phyloP scores from a whole-genome alignment of 1,140 invertebrate genomes.

The Drosophila nannoptera region DNA sequence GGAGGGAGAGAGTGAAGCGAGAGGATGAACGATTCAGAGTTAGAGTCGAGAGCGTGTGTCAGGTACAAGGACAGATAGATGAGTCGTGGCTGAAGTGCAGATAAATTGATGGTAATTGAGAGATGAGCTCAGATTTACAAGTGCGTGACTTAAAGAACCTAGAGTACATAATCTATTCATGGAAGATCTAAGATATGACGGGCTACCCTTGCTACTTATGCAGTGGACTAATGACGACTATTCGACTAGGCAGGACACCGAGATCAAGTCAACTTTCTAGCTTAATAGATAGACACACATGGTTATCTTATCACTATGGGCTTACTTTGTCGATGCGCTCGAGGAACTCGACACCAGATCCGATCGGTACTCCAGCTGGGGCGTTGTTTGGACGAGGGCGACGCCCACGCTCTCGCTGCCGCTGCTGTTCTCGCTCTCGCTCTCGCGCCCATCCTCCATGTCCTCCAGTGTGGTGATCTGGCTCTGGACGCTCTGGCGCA shows the following conservation, averaged over 20 bases:
- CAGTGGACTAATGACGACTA: neutral
- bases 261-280: neutral
- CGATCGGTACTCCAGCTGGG: constrained; percentile 56
- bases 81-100: neutral
- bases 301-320: constrained; percentile 33
- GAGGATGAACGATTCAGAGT: too few relatives aligned
- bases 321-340: constrained; percentile 69
- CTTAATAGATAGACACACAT: neutral
- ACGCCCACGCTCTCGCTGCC: constrained; percentile 60
- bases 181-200: constrained; percentile 73
- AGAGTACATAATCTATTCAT: constrained; percentile 46
- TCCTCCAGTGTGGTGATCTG: constrained; percentile 75
- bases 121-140: constrained; percentile 40
- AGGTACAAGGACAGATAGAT: constrained; percentile 73
- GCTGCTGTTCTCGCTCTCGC: constrained; percentile 29
- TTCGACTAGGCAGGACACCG: neutral
- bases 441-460: constrained; percentile 57
- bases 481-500: constrained; percentile 71
- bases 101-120: neutral
- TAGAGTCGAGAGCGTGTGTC: constrained; percentile 32
- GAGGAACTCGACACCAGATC: constrained; percentile 56
- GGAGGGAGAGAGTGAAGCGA: neutral
- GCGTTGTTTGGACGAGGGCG: constrained; percentile 57
- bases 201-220: constrained; percentile 48
- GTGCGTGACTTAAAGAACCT: constrained; percentile 24